Base-by-base conservation (phyloP, 2,113 vertebrate species). In the Telmatochromis sp. region DNA sequence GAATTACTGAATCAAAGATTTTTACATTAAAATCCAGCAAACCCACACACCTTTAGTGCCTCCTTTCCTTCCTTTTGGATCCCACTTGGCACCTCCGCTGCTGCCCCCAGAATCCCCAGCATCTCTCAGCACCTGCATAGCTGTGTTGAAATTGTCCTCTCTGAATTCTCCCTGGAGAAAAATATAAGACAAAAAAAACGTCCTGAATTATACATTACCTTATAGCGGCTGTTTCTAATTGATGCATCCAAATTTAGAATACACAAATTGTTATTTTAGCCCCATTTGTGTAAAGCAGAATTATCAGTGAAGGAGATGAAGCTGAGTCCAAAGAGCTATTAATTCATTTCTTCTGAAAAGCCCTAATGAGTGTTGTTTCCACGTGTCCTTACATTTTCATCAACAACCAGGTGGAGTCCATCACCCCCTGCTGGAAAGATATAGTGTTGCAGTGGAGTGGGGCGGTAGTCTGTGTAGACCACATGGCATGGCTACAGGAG, bases 121-220 rank as follows among this genome's bases (percentile, higher is more conserved):
- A 49, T 99, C 98, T 93, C 98, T 96, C 85, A 99, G 97, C 55
- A 99, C 98, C 83, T 99, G 98, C 98, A 99, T 99, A 17, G 99
- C 98, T 19, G 98, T 99, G 93, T 98, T 99, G 94, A 99, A 99
- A 94, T 99, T 99, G 91, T 99, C 99, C 94, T 99, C 99, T 93
- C 99, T 96, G 93, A 99, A 99, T 91, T 99, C 98, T 14, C 99
- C 98, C 99, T 99, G 88, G 60, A 86, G 80, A 53, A 8, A 63
- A 60, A n/a, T 7, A 63, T 5, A 82, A 14, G 40, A 60, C 35
- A 84, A 14, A 31, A 47, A 10, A 47, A 28, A 0, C 13, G 0
- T 47, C 23, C 40, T 47, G 68, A 42, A 47, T 47, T 17, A 19
- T 75, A 10, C 14, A 47, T 31, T 11, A 47, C 42, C 70, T 47